Conservation (phyloP, 2,113 vertebrate genomes). For the Aegithalos caudatus region DNA sequence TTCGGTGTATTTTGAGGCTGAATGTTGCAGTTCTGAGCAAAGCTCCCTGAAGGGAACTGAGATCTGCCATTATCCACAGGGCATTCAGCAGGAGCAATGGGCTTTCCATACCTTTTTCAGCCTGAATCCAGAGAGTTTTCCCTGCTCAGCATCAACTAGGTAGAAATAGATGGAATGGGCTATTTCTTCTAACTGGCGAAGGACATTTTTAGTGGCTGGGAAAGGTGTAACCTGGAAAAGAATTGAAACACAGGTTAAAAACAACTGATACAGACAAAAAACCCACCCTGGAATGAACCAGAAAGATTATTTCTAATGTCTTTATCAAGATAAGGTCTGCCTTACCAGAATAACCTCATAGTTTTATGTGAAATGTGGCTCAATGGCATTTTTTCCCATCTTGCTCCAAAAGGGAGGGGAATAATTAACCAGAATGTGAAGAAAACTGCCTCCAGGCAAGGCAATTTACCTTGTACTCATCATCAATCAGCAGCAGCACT, state of each 20-base stretch:
- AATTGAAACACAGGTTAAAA: background rate
- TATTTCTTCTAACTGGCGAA: conserved; percentile 90
- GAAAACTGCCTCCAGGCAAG: background rate
- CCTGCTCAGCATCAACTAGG: conserved; percentile 84
- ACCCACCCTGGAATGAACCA: background rate
- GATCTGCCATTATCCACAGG: background rate
- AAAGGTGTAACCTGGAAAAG: conserved; percentile 86
- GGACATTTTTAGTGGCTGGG: conserved; percentile 90
- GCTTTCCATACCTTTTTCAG: conserved; percentile 80
- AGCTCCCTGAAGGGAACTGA: background rate
- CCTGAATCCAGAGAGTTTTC: conserved; percentile 86
- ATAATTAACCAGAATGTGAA: background rate
- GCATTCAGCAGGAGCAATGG: background rate
- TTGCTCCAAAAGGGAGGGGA: background rate
- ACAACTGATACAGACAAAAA: background rate
- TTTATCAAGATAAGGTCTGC: background rate
- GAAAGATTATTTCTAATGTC: background rate
- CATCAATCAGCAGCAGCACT: conserved; percentile 88
- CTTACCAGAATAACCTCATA: background rate
- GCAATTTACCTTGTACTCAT: conserved; percentile 88
- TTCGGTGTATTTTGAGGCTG: rapidly evolving
- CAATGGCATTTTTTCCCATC: background rate
- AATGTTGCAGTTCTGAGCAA: background rate
- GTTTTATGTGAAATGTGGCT: background rate
- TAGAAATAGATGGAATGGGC: conserved; percentile 92